phyloP scores from a whole-genome alignment of 30 jellyfish, hydroid and myxozoan genomes.

The Pseudorhiza aurosa region DNA sequence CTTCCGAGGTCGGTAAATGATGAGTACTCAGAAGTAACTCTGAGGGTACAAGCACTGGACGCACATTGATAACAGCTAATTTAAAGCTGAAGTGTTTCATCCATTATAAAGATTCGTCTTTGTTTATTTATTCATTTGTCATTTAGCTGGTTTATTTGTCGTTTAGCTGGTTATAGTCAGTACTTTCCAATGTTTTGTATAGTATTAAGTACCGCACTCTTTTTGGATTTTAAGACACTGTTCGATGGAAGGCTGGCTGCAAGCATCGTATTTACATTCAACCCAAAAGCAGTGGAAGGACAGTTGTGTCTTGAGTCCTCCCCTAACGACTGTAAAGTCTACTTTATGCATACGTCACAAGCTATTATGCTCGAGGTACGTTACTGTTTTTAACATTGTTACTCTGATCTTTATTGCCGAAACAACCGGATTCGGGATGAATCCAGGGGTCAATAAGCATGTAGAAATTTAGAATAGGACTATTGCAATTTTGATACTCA shows the following conservation, averaged over 20 bases:
- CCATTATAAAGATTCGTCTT: too few species aligned
- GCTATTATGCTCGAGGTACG: constrained; percentile 97
- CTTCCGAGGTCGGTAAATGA: too few species aligned
- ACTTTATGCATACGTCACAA: constrained; percentile 80
- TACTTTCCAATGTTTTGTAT: not conserved
- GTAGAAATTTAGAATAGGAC: too few species aligned
- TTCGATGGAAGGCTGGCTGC: constrained; percentile 88
- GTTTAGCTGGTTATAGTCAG: not conserved
- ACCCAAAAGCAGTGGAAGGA: constrained; percentile 95
- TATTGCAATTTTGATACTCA: too few species aligned
- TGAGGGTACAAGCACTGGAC: too few species aligned
- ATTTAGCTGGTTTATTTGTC: not conserved
- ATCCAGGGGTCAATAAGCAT: too few species aligned
- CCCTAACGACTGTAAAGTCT: constrained; percentile 76
- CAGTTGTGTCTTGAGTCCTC: constrained; percentile 92
- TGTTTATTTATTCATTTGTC: too few species aligned
- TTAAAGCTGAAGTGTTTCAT: too few species aligned
- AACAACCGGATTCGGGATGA: too few species aligned
- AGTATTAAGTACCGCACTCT: not conserved
- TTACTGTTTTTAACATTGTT: not conserved
- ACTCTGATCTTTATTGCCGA: too few species aligned
- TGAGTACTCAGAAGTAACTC: too few species aligned
- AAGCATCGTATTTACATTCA: constrained; percentile 77
- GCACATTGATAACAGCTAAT: too few species aligned
- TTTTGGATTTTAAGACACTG: constrained; percentile 29